Conservation (phyloP, 1,140 invertebrate genomes). For the Drepana arcuata region DNA sequence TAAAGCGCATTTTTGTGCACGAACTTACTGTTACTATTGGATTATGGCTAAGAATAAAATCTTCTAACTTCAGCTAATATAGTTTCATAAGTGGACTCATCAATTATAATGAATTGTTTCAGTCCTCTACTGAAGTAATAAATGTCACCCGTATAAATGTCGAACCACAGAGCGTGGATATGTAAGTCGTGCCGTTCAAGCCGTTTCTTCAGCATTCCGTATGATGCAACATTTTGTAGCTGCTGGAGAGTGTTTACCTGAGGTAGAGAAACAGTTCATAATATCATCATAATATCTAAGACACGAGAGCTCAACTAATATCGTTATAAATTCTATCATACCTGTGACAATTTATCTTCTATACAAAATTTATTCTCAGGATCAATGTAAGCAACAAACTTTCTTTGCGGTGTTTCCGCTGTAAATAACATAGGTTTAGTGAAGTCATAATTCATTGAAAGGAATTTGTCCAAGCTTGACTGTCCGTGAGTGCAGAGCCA, state of each 20-base stretch:
- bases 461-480: slow-evolving; percentile 87
- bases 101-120: slow-evolving; percentile 88
- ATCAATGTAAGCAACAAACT: slow-evolving; percentile 95
- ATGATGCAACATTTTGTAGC: slow-evolving; percentile 94
- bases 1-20: no score
- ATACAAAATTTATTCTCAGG: slow-evolving; percentile 90
- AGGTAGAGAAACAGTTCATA: slow-evolving; percentile 43
- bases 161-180: slow-evolving; percentile 96
- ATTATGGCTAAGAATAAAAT: slow-evolving; percentile 85
- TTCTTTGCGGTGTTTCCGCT: slow-evolving; percentile 87
- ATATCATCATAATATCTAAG: no score
- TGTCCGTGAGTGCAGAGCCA: slow-evolving; percentile 93
- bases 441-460: slow-evolving; percentile 81
- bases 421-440: slow-evolving; percentile 86
- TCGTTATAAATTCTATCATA: slow-evolving; percentile 57
- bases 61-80: slow-evolving; percentile 83
- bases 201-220: slow-evolving; percentile 90
- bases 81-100: slow-evolving; percentile 83
- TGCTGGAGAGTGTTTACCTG: slow-evolving; percentile 95
- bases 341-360: slow-evolving; percentile 95
- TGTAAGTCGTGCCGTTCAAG: slow-evolving; percentile 87
- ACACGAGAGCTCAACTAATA: no score
- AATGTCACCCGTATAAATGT: slow-evolving; percentile 96
- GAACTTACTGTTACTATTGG: no score
- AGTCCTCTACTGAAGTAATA: slow-evolving; percentile 91